Conservation (phyloP, 2,888 invertebrate genomes). For the Tenthredo amoena region DNA sequence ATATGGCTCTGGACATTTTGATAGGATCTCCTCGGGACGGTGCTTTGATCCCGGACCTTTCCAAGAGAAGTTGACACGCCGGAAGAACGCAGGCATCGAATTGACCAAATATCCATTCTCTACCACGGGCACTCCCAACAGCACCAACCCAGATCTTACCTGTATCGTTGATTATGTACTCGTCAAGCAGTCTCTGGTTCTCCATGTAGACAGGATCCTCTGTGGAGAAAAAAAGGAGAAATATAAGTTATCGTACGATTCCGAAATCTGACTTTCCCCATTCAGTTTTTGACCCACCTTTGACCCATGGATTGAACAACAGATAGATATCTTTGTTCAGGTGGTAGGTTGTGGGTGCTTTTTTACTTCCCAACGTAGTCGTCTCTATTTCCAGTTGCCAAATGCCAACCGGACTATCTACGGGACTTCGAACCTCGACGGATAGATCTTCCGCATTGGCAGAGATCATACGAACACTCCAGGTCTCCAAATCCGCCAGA, state of each 20-base stretch:
- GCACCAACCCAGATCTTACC: slow-evolving; percentile 93
- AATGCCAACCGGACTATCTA: slow-evolving; percentile 83
- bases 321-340: slow-evolving; percentile 86
- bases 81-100: slow-evolving; percentile 87
- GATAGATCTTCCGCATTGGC: slow-evolving; percentile 68
- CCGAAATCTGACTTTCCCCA: neutral
- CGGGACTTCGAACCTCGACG: slow-evolving; percentile 83
- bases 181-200: slow-evolving; percentile 84
- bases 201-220: slow-evolving; percentile 90
- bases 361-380: slow-evolving; percentile 76
- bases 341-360: slow-evolving; percentile 78
- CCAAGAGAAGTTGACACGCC: slow-evolving; percentile 85
- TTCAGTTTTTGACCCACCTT: slow-evolving; percentile 80
- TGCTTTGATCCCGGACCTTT: slow-evolving; percentile 81
- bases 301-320: slow-evolving; percentile 91
- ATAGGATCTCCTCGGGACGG: slow-evolving; percentile 85
- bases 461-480: slow-evolving; percentile 77
- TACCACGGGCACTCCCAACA: slow-evolving; percentile 85
- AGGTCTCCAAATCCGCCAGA: slow-evolving; percentile 71
- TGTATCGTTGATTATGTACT: slow-evolving; percentile 90
- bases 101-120: slow-evolving; percentile 92
- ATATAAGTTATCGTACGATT: neutral
- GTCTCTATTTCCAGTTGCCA: slow-evolving; percentile 85
- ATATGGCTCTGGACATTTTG: slow-evolving; percentile 84
- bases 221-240: slow-evolving; percentile 69